Conservation (phyloP, 2,888 invertebrate species). For the Halictus ligatus region DNA sequence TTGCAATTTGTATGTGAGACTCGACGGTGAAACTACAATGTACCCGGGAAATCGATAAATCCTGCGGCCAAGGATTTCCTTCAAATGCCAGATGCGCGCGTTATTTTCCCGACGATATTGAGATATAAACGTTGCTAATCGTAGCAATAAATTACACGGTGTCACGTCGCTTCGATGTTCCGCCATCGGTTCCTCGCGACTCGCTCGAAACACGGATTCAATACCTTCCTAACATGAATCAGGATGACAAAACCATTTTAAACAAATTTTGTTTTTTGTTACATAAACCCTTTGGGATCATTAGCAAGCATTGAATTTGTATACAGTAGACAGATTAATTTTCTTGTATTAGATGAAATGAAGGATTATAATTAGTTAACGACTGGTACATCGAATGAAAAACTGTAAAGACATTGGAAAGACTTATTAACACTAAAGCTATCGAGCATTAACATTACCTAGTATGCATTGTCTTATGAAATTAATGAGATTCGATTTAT, state of each 20-base stretch:
- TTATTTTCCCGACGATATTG: conserved; percentile 31
- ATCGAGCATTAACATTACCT: too few relatives aligned
- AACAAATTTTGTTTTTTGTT: neutral
- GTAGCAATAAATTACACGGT: conserved; percentile 25
- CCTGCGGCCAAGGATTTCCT: neutral
- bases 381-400: too few relatives aligned
- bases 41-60: conserved; percentile 57
- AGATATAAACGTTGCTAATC: conserved; percentile 28
- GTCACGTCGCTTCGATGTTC: neutral
- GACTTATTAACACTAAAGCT: too few relatives aligned
- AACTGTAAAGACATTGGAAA: too few relatives aligned
- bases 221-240: neutral
- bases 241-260: neutral
- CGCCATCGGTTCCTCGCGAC: neutral
- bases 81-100: conserved; percentile 36
- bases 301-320: too few relatives aligned
- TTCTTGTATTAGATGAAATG: too few relatives aligned
- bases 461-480: too few relatives aligned
- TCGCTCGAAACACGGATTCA: neutral
- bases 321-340: too few relatives aligned
- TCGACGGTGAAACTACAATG: conserved; percentile 53
- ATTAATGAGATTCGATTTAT: too few relatives aligned
- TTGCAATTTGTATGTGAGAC: conserved; percentile 55
- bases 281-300: neutral
- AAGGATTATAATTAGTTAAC: too few relatives aligned